Base-by-base conservation (phyloP, 2,888 invertebrate species). In the Ganaspis brasiliensis region DNA sequence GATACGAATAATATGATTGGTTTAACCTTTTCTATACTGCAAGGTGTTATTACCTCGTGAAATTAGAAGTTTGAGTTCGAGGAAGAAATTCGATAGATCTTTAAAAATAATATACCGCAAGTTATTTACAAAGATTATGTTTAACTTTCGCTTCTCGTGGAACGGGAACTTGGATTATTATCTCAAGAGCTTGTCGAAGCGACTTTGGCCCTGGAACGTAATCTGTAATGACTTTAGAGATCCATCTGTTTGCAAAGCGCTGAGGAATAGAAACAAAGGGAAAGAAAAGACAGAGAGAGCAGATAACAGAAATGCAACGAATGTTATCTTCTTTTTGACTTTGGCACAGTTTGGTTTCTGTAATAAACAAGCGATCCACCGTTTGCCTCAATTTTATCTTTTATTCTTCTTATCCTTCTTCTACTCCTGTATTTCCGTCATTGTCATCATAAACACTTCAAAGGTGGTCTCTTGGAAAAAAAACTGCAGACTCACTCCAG, bases 391-490 rank as follows among this genome's bases (percentile, higher is more conserved):
- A 24, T 35, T 67, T 45, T 24, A 26, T 67, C 67, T 49, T 45
- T 1, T 21, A 37, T 19, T 63, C 1, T 35, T 14, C 40, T 40
- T 3, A 10, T 16, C 12, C 19, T 2, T 12, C 1, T 21, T 21
- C 24, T 37, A 9, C 12, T 1, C 4, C 19, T 19, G 37, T 21
- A 12, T 49, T 49, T 45, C 24, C 26, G 26, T 67, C 67, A 24
- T 45, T 45, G 67, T 45, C 45, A 57, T 59, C 67, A 75, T 80
- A 83, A 83, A 83, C 81, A 83, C 83, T 82, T 83, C 81, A 75
- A 52, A 73, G 82, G 83, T 83, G 83, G 83, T 83, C 83, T 71
- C 63, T 55, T 2, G 24, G 45, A 40, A 45, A 63, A 63, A 63
- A 67, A 67, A 45, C n/a, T 67, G 67, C 67, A 67, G 67, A 26